Evolutionary conservation across 2,888 invertebrate genomes (phyloP).

Genomic region (Pristionchus entomophagus): DNA sequence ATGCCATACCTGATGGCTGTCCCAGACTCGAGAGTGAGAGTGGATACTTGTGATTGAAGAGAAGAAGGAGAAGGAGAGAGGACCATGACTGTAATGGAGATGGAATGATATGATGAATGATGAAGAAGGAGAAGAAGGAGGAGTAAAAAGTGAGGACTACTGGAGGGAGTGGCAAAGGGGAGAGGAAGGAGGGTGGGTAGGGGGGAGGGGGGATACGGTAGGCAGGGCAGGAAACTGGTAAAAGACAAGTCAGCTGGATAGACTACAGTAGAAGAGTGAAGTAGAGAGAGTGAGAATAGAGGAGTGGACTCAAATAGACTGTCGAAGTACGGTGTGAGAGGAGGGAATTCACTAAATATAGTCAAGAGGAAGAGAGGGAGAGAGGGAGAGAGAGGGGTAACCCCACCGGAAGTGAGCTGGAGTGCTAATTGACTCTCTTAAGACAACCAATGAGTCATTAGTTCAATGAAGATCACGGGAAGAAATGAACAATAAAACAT

Average conservation of each 20-base stretch:
- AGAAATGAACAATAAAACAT: neutral
- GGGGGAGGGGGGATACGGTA: neutral
- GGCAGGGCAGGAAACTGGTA: neutral
- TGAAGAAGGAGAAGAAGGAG: neutral
- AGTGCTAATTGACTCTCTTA: neutral
- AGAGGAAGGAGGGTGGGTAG: neutral
- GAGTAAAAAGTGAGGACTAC: slow-evolving; percentile 35
- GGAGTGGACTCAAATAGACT: slow-evolving; percentile 12
- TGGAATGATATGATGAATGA: neutral
- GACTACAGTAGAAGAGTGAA: neutral
- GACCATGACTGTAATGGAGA: slow-evolving; percentile 35
- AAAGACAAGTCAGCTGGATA: neutral
- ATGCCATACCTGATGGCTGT: slow-evolving; percentile 59
- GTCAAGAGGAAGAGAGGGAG: neutral
- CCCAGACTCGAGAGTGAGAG: slow-evolving; percentile 62
- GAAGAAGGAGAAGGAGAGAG: neutral
- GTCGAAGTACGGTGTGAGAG: neutral
- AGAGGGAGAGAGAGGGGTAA: neutral
- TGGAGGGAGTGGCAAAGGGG: neutral
- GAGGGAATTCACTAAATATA: slow-evolving; percentile 23
- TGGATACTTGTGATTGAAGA: slow-evolving; percentile 29
- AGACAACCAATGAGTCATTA: slow-evolving; percentile 34
- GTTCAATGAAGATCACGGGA: neutral
- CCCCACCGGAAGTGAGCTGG: slow-evolving; percentile 14
- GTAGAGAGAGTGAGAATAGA: neutral